Base-by-base conservation (phyloP, 2,113 vertebrate species). In the Menidia beryllina region DNA sequence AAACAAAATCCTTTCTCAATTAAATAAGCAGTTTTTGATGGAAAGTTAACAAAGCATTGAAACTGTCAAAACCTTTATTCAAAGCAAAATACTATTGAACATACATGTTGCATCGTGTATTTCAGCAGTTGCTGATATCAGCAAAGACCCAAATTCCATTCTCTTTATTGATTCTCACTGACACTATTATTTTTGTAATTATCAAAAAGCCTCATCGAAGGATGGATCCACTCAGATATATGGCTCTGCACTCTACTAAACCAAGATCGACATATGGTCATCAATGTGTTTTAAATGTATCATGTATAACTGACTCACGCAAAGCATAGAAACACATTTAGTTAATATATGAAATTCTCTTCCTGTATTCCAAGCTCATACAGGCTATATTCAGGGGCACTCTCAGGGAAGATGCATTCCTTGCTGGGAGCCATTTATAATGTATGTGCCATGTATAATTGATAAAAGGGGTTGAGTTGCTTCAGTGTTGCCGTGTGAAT, bases 401-500 rank as follows among this genome's bases (percentile, higher is more conserved):
- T 74, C 34, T 27, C 80, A 69, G 76, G 52, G 82, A 80, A 86
- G 86, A 79, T 65, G 82, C 74, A 79, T 72, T 81, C 86, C 87
- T 88, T 67, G 72, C 86, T 86, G 80, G 84, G 70, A 83, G 77
- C 56, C 85, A 91, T 91, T 69, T 91, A 90, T 91, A 90, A 91
- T 91, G 84, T 84, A 91, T 89, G 76, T 64, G 75, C 24, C 72
- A 91, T 92, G 81, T 89, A 91, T 92, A 91, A 91, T 92, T 69
- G 77, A 92, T 90, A 82, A 84, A 90, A 71, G 25, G 85, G 79
- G 53, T 88, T 63, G 85, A 56, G 80, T 91, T 84, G 76, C 88
- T 70, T 86, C 63, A 45, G 83, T 55, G 77, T 75, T 84, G 72
- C 81, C 75, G 75, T 57, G 69, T 69, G 79, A 83, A 77, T 79